A percentile compares a stretch with the other conserved stretches of the same genome.
phyloP scores from a whole-genome alignment of 1,140 invertebrate species.

The Helicorthomorpha holstii region DNA sequence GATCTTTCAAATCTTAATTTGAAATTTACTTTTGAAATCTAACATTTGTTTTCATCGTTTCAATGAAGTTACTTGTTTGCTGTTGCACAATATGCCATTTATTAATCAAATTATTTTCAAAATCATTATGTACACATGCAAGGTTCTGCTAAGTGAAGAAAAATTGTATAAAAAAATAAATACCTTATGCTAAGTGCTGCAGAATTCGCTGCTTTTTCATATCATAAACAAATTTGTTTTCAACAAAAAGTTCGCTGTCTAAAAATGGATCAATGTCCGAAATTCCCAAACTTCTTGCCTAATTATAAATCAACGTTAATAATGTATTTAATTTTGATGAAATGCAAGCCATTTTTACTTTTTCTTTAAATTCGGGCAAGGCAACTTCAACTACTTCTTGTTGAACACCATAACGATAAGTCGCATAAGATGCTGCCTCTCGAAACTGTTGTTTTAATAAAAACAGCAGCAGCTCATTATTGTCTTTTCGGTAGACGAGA shows the following conservation, averaged over 20 bases:
- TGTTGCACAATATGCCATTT: too few species aligned
- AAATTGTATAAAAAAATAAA: too few species aligned
- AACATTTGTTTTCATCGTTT: too few species aligned
- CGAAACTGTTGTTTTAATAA: constrained; percentile 82
- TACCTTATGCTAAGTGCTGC: too few species aligned
- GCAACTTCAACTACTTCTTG: constrained; percentile 61
- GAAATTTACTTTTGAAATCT: too few species aligned
- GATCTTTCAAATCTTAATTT: too few species aligned
- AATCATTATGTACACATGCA: too few species aligned
- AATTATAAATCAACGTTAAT: constrained; percentile 20
- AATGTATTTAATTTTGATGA: background rate
- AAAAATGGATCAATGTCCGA: constrained; percentile 79
- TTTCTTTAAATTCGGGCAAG: constrained; percentile 78
- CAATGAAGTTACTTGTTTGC: too few species aligned
- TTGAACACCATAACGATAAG: constrained; percentile 53
- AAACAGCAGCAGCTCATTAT: constrained; percentile 90
- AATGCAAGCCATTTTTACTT: constrained; percentile 28
- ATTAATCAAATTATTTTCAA: too few species aligned
- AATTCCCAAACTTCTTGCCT: constrained; percentile 86
- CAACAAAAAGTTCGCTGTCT: constrained; percentile 72
- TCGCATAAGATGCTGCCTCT: constrained; percentile 74
- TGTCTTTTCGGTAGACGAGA: constrained; percentile 83
- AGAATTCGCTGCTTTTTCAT: constrained; percentile 63
- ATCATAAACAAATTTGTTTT: constrained; percentile 81
- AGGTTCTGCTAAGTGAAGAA: too few species aligned